Base-by-base conservation (phyloP, 2,888 invertebrate genomes). In the Drosophila multiciliata region DNA sequence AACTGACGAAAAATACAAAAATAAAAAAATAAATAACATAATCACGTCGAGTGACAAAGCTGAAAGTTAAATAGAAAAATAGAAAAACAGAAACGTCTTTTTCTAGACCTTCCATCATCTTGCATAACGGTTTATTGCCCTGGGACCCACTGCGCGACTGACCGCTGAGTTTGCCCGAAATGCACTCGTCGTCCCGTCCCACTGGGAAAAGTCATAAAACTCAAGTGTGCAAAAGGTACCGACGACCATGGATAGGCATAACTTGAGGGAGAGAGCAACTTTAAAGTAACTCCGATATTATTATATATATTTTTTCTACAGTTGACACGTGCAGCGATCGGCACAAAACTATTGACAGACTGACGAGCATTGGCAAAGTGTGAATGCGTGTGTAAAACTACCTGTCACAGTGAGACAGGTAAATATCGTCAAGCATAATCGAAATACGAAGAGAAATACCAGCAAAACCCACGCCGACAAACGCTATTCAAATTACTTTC, bases 401-500 rank as follows among this genome's bases (percentile, higher is more conserved):
- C 80, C 80, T 79, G 80, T 75, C 75, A 58, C 58, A 55, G 38
- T 61, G 38, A 63, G 66, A 32, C 67, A 79, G 79, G 75, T 74
- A 74, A 74, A 74, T 63, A 68, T 36, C 53, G 40, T 2, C 23
- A 15, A 36, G 23, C 53, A 54, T 23, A 54, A 23, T 26, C 55
- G 60, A 54, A 20, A 45, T 45, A 45, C 26, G 35, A 54, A 17
- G 23, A 61, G 55, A 54, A 29, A 29, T 29, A 29, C 20, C 35
- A 49, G 45, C 67, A 60, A 38, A 60, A 36, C 71, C 71, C 64
- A 78, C 75, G 76, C 76, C 72, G 80, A 69, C 75, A 73, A 83
- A 78, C 69, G 58, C 63, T 83, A 82, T 82, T 83, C 83, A 84
- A 84, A 83, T 79, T 75, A 84, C 84, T 84, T 83, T 82, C 83